phyloP scores from a whole-genome alignment of 2,113 vertebrate species.

The Acinonyx jubatus region DNA sequence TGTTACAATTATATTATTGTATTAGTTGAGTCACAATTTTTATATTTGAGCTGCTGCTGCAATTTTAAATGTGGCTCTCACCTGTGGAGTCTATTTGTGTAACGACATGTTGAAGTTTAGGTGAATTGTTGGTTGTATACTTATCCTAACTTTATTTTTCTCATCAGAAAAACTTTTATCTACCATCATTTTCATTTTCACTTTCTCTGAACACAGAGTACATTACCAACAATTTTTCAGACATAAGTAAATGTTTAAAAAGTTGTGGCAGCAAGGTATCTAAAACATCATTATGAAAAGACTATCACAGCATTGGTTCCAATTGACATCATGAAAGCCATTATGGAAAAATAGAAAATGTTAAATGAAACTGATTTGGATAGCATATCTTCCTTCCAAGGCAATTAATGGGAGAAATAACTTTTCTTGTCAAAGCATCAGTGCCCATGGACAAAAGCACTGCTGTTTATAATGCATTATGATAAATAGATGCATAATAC shows the following conservation, averaged over 20 bases:
- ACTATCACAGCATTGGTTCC: not conserved
- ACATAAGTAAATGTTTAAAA: not conserved
- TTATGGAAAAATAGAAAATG: conserved; percentile 31
- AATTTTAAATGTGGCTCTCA: not conserved
- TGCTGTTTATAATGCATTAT: not conserved
- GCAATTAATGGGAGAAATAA: conserved; percentile 9
- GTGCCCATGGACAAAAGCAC: not conserved
- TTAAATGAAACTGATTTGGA: conserved; percentile 36
- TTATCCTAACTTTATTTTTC: not conserved
- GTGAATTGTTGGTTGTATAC: not conserved
- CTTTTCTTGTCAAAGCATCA: conserved; percentile 21
- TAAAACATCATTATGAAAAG: not conserved
- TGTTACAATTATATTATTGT: not conserved
- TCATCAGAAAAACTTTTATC: conserved; percentile 1
- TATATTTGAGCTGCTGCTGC: not conserved
- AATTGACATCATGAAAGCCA: not conserved
- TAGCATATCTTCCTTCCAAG: not conserved
- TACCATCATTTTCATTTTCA: not conserved
- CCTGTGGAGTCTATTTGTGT: not conserved
- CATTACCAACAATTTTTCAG: not conserved
- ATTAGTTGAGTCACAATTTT: not conserved
- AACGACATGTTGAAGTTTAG: not conserved
- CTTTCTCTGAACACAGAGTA: not conserved
- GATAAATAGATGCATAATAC: not conserved
- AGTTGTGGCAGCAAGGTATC: not conserved